Base-by-base conservation (phyloP, 1,140 invertebrate genomes). In the Zaprionus ghesquierei region DNA sequence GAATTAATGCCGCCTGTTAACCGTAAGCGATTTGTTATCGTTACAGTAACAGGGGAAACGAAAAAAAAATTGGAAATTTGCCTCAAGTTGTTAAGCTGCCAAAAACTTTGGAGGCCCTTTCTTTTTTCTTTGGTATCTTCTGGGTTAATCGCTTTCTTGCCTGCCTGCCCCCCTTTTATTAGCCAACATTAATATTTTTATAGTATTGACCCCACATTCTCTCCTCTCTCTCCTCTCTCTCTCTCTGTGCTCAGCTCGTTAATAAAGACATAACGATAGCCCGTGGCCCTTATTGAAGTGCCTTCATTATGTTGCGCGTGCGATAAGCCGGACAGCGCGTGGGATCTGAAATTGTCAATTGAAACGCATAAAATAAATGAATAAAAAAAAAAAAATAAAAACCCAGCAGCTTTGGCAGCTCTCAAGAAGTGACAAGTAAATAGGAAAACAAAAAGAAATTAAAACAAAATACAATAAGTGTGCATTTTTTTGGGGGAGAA, bases 11-110 rank as follows among this genome's bases (percentile, higher is more conserved):
- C 72, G 82, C 68, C 64, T 77, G 79, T 80, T 87, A 89, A 87
- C 79, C 73, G 84, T 74, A 44, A 76, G 76, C 82, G 82, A 87
- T 87, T 87, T 89, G 82, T 87, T 87, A 87, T 87, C 82, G 76
- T 89, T 87, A 41, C 35, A 41, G 35, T 2, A n/a, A n/a, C n/a
- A n/a, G n/a, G n/a, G n/a, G n/a, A n/a, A n/a, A 2, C 35, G 10
- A n/a, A 41, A 6, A 87, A 89, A 77, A 86, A 60, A 61, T 44
- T 25, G 44, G 22, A 71, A 64, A 64, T 72, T 73, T 62, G 62
- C 31, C 49, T 81, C 18, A 46, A 69, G 60, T 65, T 75, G 69
- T 75, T 75, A 75, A 71, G 73, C 66, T 79, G 77, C 61, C 74
- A 75, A 71, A 84, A 80, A 66, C 31, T 73, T 73, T 60, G 23